Percentiles rank a stretch among this genome's conserved stretches.
phyloP scores from a whole-genome alignment of 2,113 vertebrate species.

The Phodopus roborovskii region DNA sequence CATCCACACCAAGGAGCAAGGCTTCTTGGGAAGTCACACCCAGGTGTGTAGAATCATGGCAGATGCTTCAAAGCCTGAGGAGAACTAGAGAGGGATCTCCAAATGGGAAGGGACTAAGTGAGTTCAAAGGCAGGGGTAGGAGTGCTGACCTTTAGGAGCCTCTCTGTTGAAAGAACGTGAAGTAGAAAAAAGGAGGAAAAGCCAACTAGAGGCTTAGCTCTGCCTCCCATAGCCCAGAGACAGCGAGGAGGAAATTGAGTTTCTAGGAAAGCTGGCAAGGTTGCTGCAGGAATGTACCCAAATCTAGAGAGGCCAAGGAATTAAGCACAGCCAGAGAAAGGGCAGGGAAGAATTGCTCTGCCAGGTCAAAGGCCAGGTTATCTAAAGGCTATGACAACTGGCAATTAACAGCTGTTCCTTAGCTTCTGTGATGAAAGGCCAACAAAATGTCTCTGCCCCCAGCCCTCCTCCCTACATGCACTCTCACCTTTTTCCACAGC shows the following conservation, averaged over 20 bases:
- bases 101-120: background rate
- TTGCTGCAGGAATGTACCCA: background rate
- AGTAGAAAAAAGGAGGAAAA: background rate
- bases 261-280: background rate
- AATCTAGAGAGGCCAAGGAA: background rate
- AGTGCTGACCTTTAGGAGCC: background rate
- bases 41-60: background rate
- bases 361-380: conserved; percentile 47
- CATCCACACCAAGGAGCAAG: background rate
- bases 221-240: background rate
- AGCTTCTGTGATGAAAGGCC: conserved; percentile 21
- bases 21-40: rapidly evolving
- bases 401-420: conserved; percentile 48
- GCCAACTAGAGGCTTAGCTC: background rate
- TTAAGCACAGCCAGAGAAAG: background rate
- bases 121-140: background rate
- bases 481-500: conserved; percentile 1
- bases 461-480: background rate
- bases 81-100: background rate
- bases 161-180: background rate
- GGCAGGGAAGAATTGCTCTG: background rate
- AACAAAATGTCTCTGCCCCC: conserved; percentile 27
- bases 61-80: background rate
- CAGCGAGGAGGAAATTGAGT: rapidly evolving
- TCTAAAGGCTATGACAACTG: conserved; percentile 39